Percentiles rank a stretch among this genome's conserved stretches.
phyloP scores from a whole-genome alignment of 2,797 vertebrate species.

The Vireo griseus region DNA sequence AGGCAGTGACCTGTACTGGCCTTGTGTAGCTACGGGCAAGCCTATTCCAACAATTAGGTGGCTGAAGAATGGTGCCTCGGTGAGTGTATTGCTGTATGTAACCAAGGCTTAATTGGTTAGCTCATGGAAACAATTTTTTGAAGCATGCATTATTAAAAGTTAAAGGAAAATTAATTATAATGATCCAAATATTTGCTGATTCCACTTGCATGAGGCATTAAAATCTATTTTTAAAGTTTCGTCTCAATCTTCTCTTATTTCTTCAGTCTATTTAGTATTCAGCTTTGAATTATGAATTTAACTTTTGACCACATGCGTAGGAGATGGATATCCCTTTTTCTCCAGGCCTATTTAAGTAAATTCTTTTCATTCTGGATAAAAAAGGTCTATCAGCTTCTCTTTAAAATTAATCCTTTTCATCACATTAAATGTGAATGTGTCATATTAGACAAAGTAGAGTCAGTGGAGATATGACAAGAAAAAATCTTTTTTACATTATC shows the following conservation, averaged over 20 bases:
- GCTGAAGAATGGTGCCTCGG: conserved; percentile 87
- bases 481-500: not conserved
- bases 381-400: not conserved
- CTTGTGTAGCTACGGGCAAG: conserved; percentile 87
- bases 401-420: not conserved
- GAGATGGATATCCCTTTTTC: not conserved
- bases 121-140: not conserved
- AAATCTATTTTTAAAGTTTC: not conserved
- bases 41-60: conserved; percentile 88
- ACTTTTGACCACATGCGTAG: not conserved
- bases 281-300: not conserved
- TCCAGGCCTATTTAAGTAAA: not conserved
- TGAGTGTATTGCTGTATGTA: conserved; percentile 56
- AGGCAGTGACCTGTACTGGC: conserved; percentile 86
- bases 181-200: not conserved
- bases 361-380: not conserved
- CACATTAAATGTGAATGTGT: not conserved
- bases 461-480: not conserved
- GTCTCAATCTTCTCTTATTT: not conserved
- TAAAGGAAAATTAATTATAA: not conserved
- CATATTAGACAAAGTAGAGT: not conserved
- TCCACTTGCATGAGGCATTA: not conserved
- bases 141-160: not conserved
- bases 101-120: not conserved
- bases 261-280: not conserved